Conservation (phyloP, 2,888 invertebrate species). For the Heliconius hortense region DNA sequence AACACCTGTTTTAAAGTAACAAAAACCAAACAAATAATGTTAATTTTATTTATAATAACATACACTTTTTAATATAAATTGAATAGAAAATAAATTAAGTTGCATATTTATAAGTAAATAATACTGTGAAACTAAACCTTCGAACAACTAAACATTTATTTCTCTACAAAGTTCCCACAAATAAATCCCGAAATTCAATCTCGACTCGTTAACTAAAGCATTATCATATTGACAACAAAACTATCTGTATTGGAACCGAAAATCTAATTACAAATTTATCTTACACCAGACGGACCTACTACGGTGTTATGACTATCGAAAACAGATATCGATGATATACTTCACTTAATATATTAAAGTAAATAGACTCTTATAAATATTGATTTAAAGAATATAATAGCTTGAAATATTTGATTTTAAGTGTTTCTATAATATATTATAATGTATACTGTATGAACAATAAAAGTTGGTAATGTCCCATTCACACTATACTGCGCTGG, state of each 20-base stretch:
- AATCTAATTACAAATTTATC: constrained; percentile 44
- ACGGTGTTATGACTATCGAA: constrained; percentile 40
- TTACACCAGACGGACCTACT: constrained; percentile 43
- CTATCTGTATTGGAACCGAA: constrained; percentile 38
- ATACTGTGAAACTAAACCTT: neutral
- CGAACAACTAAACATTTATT: neutral
- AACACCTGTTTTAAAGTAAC: too few relatives aligned
- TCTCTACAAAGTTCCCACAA: constrained; percentile 18
- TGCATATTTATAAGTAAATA: neutral
- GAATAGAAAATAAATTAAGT: neutral
- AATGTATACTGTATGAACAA: constrained; percentile 59
- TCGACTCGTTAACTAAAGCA: constrained; percentile 31
- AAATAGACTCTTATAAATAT: constrained; percentile 26
- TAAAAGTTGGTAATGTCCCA: constrained; percentile 67
- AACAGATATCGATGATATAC: constrained; percentile 31
- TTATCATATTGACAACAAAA: constrained; percentile 38
- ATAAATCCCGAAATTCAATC: constrained; percentile 30
- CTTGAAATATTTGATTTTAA: constrained; percentile 41
- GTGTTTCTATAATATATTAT: constrained; percentile 65
- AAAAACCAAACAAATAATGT: too few relatives aligned
- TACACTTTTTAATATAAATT: neutral
- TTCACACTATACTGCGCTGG: constrained; percentile 64
- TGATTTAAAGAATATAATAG: constrained; percentile 24
- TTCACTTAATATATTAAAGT: constrained; percentile 25
- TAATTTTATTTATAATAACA: neutral